Conservation (phyloP, 2,888 invertebrate genomes). For the Campaea margaritaria region DNA sequence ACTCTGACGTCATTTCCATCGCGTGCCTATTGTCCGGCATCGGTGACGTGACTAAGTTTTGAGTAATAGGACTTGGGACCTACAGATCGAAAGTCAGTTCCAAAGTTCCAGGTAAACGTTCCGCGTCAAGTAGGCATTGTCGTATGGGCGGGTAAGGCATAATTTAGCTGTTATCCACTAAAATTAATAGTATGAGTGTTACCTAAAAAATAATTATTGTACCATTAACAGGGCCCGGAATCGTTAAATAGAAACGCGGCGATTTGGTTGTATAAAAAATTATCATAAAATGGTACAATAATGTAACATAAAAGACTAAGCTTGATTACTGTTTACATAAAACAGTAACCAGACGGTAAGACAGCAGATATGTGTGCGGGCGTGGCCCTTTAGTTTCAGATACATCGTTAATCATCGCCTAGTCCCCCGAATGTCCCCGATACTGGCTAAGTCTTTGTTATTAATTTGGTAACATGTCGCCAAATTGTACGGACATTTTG, state of each 20-base stretch:
- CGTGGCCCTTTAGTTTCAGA: constrained; percentile 38
- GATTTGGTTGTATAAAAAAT: too few species aligned
- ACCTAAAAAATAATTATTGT: too few species aligned
- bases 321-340: constrained; percentile 3
- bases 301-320: neutral
- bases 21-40: constrained; percentile 65
- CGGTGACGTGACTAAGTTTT: constrained; percentile 64
- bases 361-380: constrained; percentile 38
- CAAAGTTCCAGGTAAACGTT: too few species aligned
- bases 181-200: too few species aligned
- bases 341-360: constrained; percentile 22
- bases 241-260: too few species aligned
- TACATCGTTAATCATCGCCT: constrained; percentile 43
- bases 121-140: too few species aligned
- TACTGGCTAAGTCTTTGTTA: constrained; percentile 42
- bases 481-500: constrained; percentile 27
- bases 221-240: too few species aligned
- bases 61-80: constrained; percentile 58
- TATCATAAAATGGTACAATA: too few species aligned
- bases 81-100: constrained; percentile 40
- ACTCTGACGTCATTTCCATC: constrained; percentile 48
- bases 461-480: constrained; percentile 41
- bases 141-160: too few species aligned
- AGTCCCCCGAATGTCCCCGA: constrained; percentile 37
- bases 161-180: too few species aligned